phyloP scores from a whole-genome alignment of 2,888 invertebrate genomes.

The Brenthis hecate region DNA sequence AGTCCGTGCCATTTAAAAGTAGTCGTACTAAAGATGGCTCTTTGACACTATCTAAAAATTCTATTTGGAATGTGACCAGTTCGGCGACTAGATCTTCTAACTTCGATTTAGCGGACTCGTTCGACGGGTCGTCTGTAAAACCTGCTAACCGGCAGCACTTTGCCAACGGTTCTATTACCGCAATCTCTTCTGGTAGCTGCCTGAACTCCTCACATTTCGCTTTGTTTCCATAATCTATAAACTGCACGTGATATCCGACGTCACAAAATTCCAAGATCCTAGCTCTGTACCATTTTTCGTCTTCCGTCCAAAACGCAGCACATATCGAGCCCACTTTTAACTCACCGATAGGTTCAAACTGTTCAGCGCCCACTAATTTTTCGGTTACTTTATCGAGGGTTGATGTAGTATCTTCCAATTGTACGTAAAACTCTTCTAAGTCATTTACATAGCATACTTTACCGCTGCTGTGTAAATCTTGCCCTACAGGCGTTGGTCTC shows the following conservation, averaged over 20 bases:
- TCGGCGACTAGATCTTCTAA: slow-evolving; percentile 62
- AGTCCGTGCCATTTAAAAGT: slow-evolving; percentile 76
- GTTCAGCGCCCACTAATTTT: slow-evolving; percentile 75
- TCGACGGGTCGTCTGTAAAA: slow-evolving; percentile 72
- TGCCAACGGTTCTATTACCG: slow-evolving; percentile 82
- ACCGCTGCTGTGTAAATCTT: slow-evolving; percentile 77
- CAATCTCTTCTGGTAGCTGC: slow-evolving; percentile 83
- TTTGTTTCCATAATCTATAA: slow-evolving; percentile 87
- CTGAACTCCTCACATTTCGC: slow-evolving; percentile 83
- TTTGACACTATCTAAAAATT: slow-evolving; percentile 82
- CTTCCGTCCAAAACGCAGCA: slow-evolving; percentile 85
- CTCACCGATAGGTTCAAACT: slow-evolving; percentile 77
- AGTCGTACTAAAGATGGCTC: slow-evolving; percentile 84
- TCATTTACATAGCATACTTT: slow-evolving; percentile 86
- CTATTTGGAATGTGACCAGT: slow-evolving; percentile 79
- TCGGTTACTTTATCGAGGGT: slow-evolving; percentile 84
- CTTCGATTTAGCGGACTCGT: slow-evolving; percentile 62
- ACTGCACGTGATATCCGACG: slow-evolving; percentile 81
- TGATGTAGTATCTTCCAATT: slow-evolving; percentile 80
- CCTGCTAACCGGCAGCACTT: slow-evolving; percentile 83
- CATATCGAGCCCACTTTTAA: slow-evolving; percentile 83
- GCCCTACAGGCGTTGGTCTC: slow-evolving; percentile 70
- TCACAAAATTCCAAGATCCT: slow-evolving; percentile 83
- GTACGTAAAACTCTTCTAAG: slow-evolving; percentile 88
- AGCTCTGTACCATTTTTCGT: slow-evolving; percentile 86